Evolutionary conservation across 2,113 vertebrate genomes (phyloP), one percentile per base, ranked within the genome.

Genomic region (Myiozetetes cayanensis): DNA sequence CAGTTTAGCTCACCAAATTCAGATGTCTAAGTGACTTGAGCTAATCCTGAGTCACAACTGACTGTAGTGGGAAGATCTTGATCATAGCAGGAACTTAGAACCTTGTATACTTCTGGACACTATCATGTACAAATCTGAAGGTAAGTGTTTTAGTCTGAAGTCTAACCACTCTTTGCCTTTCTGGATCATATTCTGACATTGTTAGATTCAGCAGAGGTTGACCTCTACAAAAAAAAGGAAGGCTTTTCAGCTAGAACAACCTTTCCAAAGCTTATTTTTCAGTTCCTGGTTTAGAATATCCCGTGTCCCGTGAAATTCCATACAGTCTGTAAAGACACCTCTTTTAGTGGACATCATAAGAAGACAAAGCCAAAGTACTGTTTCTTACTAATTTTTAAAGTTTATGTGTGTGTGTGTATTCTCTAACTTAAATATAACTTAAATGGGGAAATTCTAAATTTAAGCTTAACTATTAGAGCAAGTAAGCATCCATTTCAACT

Each of bases 201-300:
- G 6, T 23, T 88, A 35, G 16, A 75, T 33, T 53, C 44, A 56
- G 33, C 6, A 67, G 49, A 30, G 5, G 5, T 24, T 68, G 56
- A 44, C 3, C 2, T 9, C 21, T 39, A 49, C 3, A 1, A 20
- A 39, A 61, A 33, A 46, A 49, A 35, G 0, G 39, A 47, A 49
- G 3, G 1, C 9, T 74, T 41, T 75, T 71, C 18, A 52, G 5
- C 8, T 68, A 30, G 9, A 84, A 47, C 25, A 58, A 2, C 14
- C 63, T 89, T 70, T 46, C 8, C 9, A 39, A 43, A 82, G 5
- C 39, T 71, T 75, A 22, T 28, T 82, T 86, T 87, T 78, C 55
- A 56, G 17, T 70, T 88, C 46, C 13, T 70, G 10, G 16, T 88
- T 83, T 67, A 85, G 75, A 72, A 50, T 67, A 77, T 12, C 10